Evolutionary conservation across 2,113 vertebrate genomes (phyloP), one percentile per base, ranked within the genome.

Genomic region (Protomyctophum bolini): DNA sequence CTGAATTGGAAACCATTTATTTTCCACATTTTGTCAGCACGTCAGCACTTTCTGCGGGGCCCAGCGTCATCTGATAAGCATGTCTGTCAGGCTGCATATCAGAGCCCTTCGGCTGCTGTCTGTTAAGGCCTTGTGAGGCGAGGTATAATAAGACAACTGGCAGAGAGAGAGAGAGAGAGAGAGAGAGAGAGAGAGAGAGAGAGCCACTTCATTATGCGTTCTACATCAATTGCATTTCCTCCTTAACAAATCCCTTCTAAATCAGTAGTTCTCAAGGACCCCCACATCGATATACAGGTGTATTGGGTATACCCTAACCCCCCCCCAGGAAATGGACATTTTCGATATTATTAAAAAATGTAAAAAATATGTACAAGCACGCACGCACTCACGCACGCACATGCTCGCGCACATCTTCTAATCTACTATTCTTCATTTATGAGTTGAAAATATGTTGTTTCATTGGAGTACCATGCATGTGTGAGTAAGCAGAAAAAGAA

Each of bases 201-300:
- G 57, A 58, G 9, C 79, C 80, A 76, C 77, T 87, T 87, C 85
- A 81, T 83, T 41, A 66, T 65, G 65, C 84, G 79, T 79, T 77
- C 86, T 80, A 75, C 79, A 87, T 83, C 83, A 85, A 83, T 79
- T 81, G 81, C 81, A 80, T 76, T 83, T 87, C 80, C 71, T 81
- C 85, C 88, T 88, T 87, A 81, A 84, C 88, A 85, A 86, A 83
- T 73, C 81, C 83, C 75, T 88, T 21, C 21, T 21, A 1, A 21
- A 21, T 21, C 21, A 21, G 21, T 21, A 21, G n/a, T n/a, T n/a
- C n/a, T n/a, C n/a, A n/a, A n/a, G n/a, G n/a, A n/a, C n/a, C n/a
- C n/a, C n/a, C n/a, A n/a, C n/a, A n/a, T n/a, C n/a, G n/a, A n/a
- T n/a, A n/a, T n/a, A n/a, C n/a, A n/a, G n/a, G n/a, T n/a, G n/a